Conservation (phyloP, 2,797 vertebrate genomes). For the Falco novaeseelandiae region DNA sequence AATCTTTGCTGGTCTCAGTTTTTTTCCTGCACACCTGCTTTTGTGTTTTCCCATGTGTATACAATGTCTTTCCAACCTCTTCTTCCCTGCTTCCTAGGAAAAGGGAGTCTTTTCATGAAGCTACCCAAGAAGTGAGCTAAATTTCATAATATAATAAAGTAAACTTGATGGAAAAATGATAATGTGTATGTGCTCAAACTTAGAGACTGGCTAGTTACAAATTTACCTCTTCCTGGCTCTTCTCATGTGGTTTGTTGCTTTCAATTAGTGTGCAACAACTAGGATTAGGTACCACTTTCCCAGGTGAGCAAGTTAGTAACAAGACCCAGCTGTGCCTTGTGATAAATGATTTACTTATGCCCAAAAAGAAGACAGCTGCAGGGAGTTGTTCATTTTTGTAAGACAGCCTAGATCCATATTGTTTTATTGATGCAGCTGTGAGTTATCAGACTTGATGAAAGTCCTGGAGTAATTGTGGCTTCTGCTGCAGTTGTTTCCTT, state of each 20-base stretch:
- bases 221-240: not conserved
- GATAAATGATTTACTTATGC: not conserved
- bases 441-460: constrained; percentile 7
- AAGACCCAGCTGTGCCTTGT: not conserved
- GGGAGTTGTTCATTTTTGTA: not conserved
- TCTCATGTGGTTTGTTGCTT: not conserved
- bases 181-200: not conserved
- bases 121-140: not conserved
- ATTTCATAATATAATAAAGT: not conserved
- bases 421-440: constrained; percentile 29
- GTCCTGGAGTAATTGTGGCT: not conserved
- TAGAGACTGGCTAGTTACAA: not conserved
- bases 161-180: not conserved
- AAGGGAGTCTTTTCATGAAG: not conserved
- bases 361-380: not conserved
- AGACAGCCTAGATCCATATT: not conserved
- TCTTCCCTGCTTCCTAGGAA: not conserved
- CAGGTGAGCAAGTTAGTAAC: not conserved
- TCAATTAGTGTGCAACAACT: not conserved
- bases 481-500: constrained; percentile 3
- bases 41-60: not conserved
- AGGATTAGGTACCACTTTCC: not conserved
- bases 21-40: not conserved
- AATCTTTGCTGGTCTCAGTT: not conserved
- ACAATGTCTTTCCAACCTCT: not conserved